Base-by-base conservation (phyloP, 2,797 vertebrate species). In the Bryconaethiops microstoma region DNA sequence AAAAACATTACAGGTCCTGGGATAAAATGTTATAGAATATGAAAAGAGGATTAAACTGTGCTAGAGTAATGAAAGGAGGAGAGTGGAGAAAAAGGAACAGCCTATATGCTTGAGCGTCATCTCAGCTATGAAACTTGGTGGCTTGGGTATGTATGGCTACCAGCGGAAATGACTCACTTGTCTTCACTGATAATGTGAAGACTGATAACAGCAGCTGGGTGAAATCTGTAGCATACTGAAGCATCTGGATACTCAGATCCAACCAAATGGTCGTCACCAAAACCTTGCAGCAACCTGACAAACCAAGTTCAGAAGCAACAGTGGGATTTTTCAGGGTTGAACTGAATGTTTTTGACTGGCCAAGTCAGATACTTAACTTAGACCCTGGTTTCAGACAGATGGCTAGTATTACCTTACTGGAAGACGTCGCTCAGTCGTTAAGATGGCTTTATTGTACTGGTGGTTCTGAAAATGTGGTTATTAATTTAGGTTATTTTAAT, bases 61-160 rank as follows among this genome's bases (percentile, higher is more conserved):
- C 65, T 63, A 80, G 48, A 76, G 29, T 60, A 10, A 74, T 68
- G 55, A 45, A 48, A 59, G 60, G 25, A 52, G 50, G 40, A 64
- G 55, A 60, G 45, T 64, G 59, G 25, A 63, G 57, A 77, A 25
- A 72, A 81, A 77, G 6, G 42, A 68, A 57, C 39, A 70, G 17
- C 71, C 63, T 52, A 68, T 57, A n/a, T 68, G 72, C 62, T 55
- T 64, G 29, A 71, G 29, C 12, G 40, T 19, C 50, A 72, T 35
- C 52, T 82, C 74, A 71, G 42, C 65, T 81, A 55, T 76, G 74
- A 76, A 76, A 76, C 57, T 42, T 54, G 60, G 79, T 69, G 39
- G 79, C 63, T 48, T 42, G 40, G 40, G 62, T 57, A 76, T 60
- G 52, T 74, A 25, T 69, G 63, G 65, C 42, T 70, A 54, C 65